A percentile compares a stretch with the other conserved stretches of the same genome.
These are phyloP conservation scores for Micrastur ruficollis DNA, from an alignment of 2,797 vertebrate genomes.

Conservation along the genomic window DNA sequence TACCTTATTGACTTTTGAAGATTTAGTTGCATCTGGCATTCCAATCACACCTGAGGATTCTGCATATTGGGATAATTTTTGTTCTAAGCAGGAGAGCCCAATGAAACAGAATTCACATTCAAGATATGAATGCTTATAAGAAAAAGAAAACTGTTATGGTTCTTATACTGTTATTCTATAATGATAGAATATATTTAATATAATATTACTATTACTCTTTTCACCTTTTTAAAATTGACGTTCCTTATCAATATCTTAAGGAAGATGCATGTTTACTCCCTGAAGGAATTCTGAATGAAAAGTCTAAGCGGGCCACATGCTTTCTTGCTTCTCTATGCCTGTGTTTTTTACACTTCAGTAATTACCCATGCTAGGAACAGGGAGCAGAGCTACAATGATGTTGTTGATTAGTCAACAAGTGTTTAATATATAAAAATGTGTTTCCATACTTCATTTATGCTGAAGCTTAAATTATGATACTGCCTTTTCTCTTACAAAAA, in stretches of 20 bases:
- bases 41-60: slow-evolving; percentile 87
- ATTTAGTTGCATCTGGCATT: slow-evolving; percentile 84
- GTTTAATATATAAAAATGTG: not conserved
- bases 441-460: not conserved
- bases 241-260: not conserved
- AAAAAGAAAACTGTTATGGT: not conserved
- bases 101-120: slow-evolving; percentile 76
- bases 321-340: not conserved
- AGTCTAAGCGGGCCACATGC: not conserved
- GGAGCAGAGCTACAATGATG: not conserved
- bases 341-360: not conserved
- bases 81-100: slow-evolving; percentile 82
- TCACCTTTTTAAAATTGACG: not conserved
- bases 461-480: not conserved
- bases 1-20: slow-evolving; percentile 82
- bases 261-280: accelerated
- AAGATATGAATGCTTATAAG: slow-evolving; percentile 12
- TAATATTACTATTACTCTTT: not conserved
- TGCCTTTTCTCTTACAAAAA: not conserved
- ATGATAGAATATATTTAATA: no score
- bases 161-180: not conserved
- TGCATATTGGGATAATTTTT: slow-evolving; percentile 88
- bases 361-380: not conserved
- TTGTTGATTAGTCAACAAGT: not conserved
- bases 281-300: not conserved